Evolutionary conservation across 2,113 vertebrate genomes (phyloP).

Genomic region (Tenebrosternarchus preto): DNA sequence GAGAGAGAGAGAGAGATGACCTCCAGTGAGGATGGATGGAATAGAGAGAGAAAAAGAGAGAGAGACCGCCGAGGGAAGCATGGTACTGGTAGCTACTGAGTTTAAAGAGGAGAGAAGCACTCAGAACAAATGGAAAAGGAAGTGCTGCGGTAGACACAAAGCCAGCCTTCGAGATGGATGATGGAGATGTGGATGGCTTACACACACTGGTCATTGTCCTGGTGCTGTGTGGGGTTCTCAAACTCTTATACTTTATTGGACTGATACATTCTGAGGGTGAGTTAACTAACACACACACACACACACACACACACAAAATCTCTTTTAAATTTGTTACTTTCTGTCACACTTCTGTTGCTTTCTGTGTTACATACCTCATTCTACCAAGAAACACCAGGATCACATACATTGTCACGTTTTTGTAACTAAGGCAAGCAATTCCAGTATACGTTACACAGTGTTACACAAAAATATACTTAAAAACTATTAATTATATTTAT

Average conservation of each 20-base stretch:
- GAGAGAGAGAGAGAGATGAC: not conserved
- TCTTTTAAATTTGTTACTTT: too few species aligned
- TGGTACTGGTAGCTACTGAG: not conserved
- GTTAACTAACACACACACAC: slow-evolving; percentile 53
- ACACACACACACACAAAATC: not conserved
- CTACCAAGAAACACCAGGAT: too few species aligned
- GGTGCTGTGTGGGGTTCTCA: slow-evolving; percentile 83
- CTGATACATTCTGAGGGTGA: slow-evolving; percentile 90
- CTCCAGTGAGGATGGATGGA: not conserved
- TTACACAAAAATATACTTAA: too few species aligned
- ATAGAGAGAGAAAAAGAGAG: not conserved
- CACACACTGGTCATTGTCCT: slow-evolving; percentile 84
- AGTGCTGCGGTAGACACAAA: not conserved
- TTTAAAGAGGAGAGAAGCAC: slow-evolving; percentile 19
- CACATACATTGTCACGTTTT: too few species aligned
- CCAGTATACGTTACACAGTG: too few species aligned
- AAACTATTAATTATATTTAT: too few species aligned
- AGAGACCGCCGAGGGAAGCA: not conserved
- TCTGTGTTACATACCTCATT: too few species aligned
- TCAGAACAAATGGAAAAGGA: too few species aligned
- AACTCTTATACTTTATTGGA: slow-evolving; percentile 88
- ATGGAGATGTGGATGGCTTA: slow-evolving; percentile 77
- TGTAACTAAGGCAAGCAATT: too few species aligned
- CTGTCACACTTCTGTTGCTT: too few species aligned
- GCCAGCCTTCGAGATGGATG: slow-evolving; percentile 67